phyloP scores from a whole-genome alignment of 2,888 invertebrate genomes.

The Tetragnatha montana region DNA sequence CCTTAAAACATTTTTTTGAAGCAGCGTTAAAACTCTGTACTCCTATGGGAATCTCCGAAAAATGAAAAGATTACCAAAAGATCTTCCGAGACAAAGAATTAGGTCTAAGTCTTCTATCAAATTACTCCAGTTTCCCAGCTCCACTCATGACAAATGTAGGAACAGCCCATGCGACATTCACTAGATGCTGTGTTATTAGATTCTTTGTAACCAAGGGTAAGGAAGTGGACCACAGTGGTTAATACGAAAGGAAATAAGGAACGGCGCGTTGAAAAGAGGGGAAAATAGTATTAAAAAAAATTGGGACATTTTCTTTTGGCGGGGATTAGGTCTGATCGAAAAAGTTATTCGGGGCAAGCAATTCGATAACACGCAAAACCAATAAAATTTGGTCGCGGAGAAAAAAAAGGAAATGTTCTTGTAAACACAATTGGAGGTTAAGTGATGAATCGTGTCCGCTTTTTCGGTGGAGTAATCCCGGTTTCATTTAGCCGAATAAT shows the following conservation, averaged over 20 bases:
- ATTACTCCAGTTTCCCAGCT: constrained; percentile 6
- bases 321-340: constrained; percentile 1
- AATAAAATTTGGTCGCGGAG: constrained; percentile 13
- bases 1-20: no score
- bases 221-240: background rate
- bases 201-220: constrained; percentile 1
- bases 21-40: background rate
- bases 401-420: background rate
- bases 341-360: background rate
- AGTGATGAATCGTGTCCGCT: constrained; percentile 14
- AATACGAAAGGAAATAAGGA: constrained; percentile 20
- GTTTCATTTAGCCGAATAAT: background rate
- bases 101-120: constrained; percentile 10
- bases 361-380: constrained; percentile 35
- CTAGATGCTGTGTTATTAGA: constrained; percentile 10
- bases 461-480: background rate
- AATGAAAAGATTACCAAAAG: constrained; percentile 22
- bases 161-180: constrained; percentile 5
- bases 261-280: constrained; percentile 2
- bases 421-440: constrained; percentile 8
- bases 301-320: background rate
- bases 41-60: background rate
- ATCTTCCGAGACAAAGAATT: constrained; percentile 7
- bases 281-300: background rate
- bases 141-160: constrained; percentile 31